Evolutionary conservation across 2,888 invertebrate genomes (phyloP), one percentile per base, ranked within the genome.

Genomic region (Caenorhabditis imperialis): DNA sequence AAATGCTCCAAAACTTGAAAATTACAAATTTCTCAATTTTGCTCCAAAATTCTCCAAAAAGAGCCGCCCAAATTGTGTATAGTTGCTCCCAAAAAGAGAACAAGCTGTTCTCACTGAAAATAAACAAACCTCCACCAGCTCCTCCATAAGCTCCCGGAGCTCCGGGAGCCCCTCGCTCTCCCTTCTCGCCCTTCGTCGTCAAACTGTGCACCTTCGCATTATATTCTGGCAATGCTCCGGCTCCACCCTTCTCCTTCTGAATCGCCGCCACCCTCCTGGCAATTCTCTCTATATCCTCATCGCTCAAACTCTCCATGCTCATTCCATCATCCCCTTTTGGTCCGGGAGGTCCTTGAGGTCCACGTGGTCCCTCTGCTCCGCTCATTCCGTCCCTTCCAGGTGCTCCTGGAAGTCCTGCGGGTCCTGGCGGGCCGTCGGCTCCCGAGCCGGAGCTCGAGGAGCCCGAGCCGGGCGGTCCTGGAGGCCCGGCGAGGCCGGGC

Each of bases 231-330:
- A 79, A 62, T 14, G 60, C 69, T 54, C 45, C 45, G 35, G 40
- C 51, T 35, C 25, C 20, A 16, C 50, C 27, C 40, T 42, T 8
- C 18, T 4, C 33, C 40, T 58, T 57, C 23, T 57, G 50, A 38
- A 73, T 54, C 18, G 38, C 48, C 1, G 55, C 61, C 0, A 75
- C 69, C 22, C 47, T 51, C 38, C 77, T 50, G 20, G 78, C 83
- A 47, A 87, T 86, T 35, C 85, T 65, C 5, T 75, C 82, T 27
- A 87, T 75, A 55, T 86, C 86, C 6, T 77, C 72, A 35, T 87
- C 85, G n/a, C 77, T 76, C 23, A 86, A 75, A 45, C 75, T 77
- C 20, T 81, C 73, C 54, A 82, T 82, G 38, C 50, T 61, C 10
- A 72, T 23, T 18, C 78, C 81, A 23, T 76, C 78, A 8, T 67